Evolutionary conservation across 1,140 invertebrate species (phyloP).

Genomic region (Hypothenemus hampei): DNA sequence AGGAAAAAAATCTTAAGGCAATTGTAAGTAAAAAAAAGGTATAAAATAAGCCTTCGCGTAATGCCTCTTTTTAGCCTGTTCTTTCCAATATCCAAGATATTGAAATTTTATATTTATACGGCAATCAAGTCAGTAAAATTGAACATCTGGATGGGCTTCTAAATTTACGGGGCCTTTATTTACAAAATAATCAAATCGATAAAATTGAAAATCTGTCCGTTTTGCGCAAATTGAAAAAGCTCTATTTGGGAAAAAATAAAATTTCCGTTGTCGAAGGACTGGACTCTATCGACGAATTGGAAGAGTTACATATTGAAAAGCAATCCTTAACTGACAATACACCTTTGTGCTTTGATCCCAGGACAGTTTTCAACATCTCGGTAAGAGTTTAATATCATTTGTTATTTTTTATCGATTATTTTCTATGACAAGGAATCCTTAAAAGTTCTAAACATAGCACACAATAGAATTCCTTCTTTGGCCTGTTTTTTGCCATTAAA

Average conservation of each 20-base stretch:
- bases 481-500: slow-evolving; percentile 45
- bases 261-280: slow-evolving; percentile 65
- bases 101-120: slow-evolving; percentile 60
- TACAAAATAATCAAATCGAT: slow-evolving; percentile 62
- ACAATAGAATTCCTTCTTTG: slow-evolving; percentile 49
- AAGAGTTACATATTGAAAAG: slow-evolving; percentile 63
- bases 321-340: slow-evolving; percentile 54
- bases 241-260: slow-evolving; percentile 62
- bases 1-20: slow-evolving; percentile 48
- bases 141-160: slow-evolving; percentile 54
- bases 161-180: slow-evolving; percentile 61
- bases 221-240: slow-evolving; percentile 55
- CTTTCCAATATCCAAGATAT: slow-evolving; percentile 49
- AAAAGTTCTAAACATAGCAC: slow-evolving; percentile 49
- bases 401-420: background rate
- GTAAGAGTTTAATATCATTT: slow-evolving; percentile 44
- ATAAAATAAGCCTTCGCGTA: background rate
- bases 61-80: slow-evolving; percentile 47
- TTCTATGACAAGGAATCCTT: slow-evolving; percentile 44
- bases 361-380: slow-evolving; percentile 53
- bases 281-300: slow-evolving; percentile 53
- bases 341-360: slow-evolving; percentile 62
- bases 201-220: slow-evolving; percentile 59
- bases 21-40: slow-evolving; percentile 45
- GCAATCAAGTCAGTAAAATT: slow-evolving; percentile 57